phyloP scores from a whole-genome alignment of 2,797 vertebrate species.

The Acanthurus lineatus region DNA sequence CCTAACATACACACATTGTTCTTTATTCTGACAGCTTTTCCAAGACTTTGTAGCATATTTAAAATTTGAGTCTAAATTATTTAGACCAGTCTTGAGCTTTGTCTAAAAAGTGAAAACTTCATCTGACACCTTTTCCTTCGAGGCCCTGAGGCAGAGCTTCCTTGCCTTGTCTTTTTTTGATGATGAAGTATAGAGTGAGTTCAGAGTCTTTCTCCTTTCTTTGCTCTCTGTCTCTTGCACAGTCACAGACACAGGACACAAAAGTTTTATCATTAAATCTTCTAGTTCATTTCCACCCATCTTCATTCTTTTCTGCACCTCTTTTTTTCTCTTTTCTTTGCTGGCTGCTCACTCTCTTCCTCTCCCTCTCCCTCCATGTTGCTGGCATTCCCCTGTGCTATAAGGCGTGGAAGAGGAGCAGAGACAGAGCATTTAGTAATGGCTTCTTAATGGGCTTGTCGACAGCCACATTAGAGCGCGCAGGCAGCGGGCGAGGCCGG shows the following conservation, averaged over 20 bases:
- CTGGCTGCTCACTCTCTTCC: conserved; percentile 2
- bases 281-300: background rate
- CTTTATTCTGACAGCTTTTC: conserved; percentile 12
- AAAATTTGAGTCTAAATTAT: conserved; percentile 39
- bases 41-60: conserved; percentile 1
- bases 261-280: conserved; percentile 32
- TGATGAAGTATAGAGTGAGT: conserved; percentile 35
- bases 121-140: conserved; percentile 29
- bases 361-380: conserved; percentile 57
- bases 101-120: conserved; percentile 28
- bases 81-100: conserved; percentile 38
- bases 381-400: conserved; percentile 75
- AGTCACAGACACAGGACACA: conserved; percentile 18
- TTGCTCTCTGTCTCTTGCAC: conserved; percentile 31
- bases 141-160: conserved; percentile 35
- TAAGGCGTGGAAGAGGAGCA: conserved; percentile 82
- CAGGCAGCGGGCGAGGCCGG: conserved; percentile 79
- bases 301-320: conserved; percentile 6
- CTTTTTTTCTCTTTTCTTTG: conserved; percentile 19
- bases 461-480: conserved; percentile 85
- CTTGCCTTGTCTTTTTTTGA: conserved; percentile 35
- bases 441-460: conserved; percentile 88
- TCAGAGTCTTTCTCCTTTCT: conserved; percentile 17
- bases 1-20: background rate
- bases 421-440: conserved; percentile 88